phyloP scores from a whole-genome alignment of 2,797 vertebrate species.

The Mastacembelus armatus region DNA sequence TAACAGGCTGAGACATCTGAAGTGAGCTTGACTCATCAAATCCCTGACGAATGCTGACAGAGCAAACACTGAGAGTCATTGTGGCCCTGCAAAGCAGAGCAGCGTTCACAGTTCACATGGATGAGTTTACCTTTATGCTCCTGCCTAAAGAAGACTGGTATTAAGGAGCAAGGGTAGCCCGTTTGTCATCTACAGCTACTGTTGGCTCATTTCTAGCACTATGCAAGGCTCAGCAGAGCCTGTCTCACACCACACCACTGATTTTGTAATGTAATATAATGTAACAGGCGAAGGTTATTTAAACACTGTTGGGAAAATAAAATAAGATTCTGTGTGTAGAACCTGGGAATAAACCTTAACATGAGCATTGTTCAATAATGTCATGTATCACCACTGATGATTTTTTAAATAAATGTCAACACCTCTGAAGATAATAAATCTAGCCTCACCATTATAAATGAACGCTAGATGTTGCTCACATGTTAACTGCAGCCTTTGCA shows the following conservation, averaged over 20 bases:
- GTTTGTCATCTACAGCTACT: conserved; percentile 39
- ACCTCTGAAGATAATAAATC: no score
- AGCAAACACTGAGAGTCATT: conserved; percentile 83
- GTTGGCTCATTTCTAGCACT: conserved; percentile 33
- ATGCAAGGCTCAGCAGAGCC: conserved; percentile 54
- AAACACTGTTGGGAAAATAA: no score
- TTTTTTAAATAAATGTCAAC: no score
- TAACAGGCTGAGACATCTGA: conserved; percentile 24
- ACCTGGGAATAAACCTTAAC: no score
- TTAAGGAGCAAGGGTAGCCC: conserved; percentile 29
- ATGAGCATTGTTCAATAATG: no score
- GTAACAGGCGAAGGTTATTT: no score
- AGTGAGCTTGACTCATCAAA: conserved; percentile 43
- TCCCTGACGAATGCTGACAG: conserved; percentile 65
- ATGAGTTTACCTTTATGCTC: conserved; percentile 89
- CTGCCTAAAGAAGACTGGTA: conserved; percentile 72
- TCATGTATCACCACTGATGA: no score
- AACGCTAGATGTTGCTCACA: no score
- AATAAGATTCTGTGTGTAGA: no score
- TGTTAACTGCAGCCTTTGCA: no score
- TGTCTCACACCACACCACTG: conserved; percentile 18
- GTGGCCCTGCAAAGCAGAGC: conserved; percentile 84
- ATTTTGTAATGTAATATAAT: conserved; percentile 47
- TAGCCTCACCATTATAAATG: no score
- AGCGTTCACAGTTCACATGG: conserved; percentile 89